phyloP scores from a whole-genome alignment of 2,113 vertebrate species.

The rat (Rattus norvegicus) region DNA sequence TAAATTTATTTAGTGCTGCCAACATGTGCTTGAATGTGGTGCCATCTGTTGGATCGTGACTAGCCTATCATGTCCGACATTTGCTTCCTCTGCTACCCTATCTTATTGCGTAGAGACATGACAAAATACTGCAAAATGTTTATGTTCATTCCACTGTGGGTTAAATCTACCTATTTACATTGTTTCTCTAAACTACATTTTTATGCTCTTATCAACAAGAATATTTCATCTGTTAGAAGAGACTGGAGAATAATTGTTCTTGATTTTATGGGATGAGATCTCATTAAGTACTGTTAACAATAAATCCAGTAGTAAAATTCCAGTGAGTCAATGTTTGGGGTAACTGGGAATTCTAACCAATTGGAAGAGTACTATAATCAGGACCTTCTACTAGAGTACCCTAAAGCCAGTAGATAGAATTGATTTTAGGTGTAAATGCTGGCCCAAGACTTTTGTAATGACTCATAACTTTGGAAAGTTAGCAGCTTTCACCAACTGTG shows the following conservation, averaged over 20 bases:
- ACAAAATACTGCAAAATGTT: background rate
- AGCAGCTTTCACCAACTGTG: background rate
- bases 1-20: background rate
- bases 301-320: background rate
- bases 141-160: background rate
- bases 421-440: background rate
- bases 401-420: background rate
- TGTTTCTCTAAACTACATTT: background rate
- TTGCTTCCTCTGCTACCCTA: background rate
- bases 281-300: background rate
- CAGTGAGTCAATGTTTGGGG: background rate
- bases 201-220: background rate
- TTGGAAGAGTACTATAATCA: background rate
- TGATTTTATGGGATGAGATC: background rate
- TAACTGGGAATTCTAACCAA: background rate
- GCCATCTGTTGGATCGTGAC: background rate
- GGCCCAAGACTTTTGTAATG: background rate
- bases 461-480: background rate
- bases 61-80: background rate
- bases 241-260: background rate
- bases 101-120: background rate
- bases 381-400: background rate
- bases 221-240: conserved; percentile 15
- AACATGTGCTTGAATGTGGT: background rate
- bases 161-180: background rate